phyloP scores from a whole-genome alignment of 2,797 vertebrate genomes.

The Spheniscus humboldti region DNA sequence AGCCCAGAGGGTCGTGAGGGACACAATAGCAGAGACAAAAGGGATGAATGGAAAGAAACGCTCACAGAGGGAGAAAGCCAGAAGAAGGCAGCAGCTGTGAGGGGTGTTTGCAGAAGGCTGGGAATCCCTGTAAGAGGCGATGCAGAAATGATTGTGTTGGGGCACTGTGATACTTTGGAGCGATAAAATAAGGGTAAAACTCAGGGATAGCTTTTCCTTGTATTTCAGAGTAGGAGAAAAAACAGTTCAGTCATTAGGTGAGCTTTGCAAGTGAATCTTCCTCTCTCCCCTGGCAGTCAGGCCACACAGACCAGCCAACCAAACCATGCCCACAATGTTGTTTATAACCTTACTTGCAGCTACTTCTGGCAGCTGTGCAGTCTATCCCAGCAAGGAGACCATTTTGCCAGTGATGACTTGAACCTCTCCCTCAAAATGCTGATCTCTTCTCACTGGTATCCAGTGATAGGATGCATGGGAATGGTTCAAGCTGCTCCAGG shows the following conservation, averaged over 20 bases:
- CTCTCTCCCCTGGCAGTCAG: background rate
- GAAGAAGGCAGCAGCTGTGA: background rate
- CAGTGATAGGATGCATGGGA: too few relatives aligned
- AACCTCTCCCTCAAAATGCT: background rate
- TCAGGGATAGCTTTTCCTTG: background rate
- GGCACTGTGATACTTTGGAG: background rate
- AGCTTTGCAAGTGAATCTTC: background rate
- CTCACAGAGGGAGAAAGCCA: background rate
- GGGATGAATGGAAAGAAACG: background rate
- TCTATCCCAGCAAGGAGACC: background rate
- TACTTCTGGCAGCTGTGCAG: background rate
- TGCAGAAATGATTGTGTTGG: background rate
- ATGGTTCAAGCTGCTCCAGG: too few relatives aligned
- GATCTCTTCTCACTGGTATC: too few relatives aligned
- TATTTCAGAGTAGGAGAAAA: background rate
- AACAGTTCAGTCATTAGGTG: too few relatives aligned
- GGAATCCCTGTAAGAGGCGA: background rate
- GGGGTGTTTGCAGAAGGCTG: background rate
- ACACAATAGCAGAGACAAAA: background rate
- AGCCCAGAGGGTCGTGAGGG: background rate
- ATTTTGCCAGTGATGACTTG: background rate
- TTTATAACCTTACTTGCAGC: background rate
- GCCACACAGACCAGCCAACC: background rate
- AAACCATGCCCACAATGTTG: background rate
- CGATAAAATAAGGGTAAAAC: background rate